Conservation (phyloP, 2,113 vertebrate species). For the Trichechus manatus region DNA sequence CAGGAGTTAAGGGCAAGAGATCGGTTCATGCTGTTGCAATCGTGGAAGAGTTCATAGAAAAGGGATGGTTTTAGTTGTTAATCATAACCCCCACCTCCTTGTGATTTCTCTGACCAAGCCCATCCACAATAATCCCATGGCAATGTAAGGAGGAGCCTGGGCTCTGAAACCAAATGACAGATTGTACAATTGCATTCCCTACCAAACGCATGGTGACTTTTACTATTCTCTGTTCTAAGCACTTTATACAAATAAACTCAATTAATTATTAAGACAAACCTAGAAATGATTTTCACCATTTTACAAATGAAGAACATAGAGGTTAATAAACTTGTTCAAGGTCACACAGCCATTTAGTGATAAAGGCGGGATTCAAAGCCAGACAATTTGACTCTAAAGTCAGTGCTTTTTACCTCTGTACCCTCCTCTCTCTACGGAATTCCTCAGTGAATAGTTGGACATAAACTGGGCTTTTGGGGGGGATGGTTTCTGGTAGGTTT, state of each 20-base stretch:
- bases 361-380: neutral
- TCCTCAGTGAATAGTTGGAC: neutral
- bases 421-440: neutral
- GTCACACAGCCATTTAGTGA: neutral
- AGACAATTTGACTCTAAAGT: neutral
- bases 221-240: neutral
- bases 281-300: neutral
- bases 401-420: neutral
- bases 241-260: neutral
- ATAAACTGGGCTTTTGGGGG: neutral
- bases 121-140: neutral
- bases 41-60: neutral
- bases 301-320: slow-evolving; percentile 30
- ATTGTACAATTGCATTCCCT: neutral
- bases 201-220: neutral
- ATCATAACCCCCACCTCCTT: neutral
- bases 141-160: neutral
- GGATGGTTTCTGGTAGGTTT: neutral
- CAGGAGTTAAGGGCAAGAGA: neutral
- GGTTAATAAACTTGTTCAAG: neutral
- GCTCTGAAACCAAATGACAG: neutral
- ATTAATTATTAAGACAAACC: neutral
- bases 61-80: neutral
- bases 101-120: neutral
- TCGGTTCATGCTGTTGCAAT: neutral